Base-by-base conservation (phyloP, 1,140 invertebrate genomes). In the Macrobrachium rosenbergii region DNA sequence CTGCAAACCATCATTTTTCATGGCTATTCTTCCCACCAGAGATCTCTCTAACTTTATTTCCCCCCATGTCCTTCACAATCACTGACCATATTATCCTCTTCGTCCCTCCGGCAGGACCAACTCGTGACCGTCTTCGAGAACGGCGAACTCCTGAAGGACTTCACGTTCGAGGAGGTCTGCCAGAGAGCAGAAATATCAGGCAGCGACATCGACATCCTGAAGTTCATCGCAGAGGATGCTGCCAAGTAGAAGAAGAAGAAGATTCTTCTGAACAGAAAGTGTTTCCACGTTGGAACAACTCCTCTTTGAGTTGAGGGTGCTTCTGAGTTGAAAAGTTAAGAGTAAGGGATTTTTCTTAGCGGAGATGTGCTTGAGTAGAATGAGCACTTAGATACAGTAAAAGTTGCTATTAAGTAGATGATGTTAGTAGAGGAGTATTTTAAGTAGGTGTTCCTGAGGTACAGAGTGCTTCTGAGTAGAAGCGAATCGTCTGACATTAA, bases 61-160 rank as follows among this genome's bases (percentile, higher is more conserved):
- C 23, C 10, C 37, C 10, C 1, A 43, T 75, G 11, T 43, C 43
- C 10, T 23, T 23, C 5, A 75, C 52, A n/a, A 23, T 23, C 37
- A 12, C 60, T 28, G 3, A 62, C 28, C 21, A 7, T 59, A 17
- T 67, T 59, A 17, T 67, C 1, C n/a, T 64, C 21, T 64, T 77
- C 19, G 23, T 28, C 52, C 63, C 14, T 14, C 19, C 45, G 16
- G 58, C 77, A 86, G 83, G 76, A 86, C 72, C 10, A 79, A 8
- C 63, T 86, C 17, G 62, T 86, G 8, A 75, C 83, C 2, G 83
- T 86, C 3, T 86, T 86, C 79, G 83, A 86, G 63, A 86, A 86
- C 45, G 83, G 83, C 43, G 83, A 86, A 60, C 67, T 86, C 43
- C 63, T 86, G 19, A 78, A 79, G 58, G 83, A 86, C 77, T 86